Evolutionary conservation across 1,140 invertebrate genomes (phyloP).

Genomic region (Drosophila nikananu): DNA sequence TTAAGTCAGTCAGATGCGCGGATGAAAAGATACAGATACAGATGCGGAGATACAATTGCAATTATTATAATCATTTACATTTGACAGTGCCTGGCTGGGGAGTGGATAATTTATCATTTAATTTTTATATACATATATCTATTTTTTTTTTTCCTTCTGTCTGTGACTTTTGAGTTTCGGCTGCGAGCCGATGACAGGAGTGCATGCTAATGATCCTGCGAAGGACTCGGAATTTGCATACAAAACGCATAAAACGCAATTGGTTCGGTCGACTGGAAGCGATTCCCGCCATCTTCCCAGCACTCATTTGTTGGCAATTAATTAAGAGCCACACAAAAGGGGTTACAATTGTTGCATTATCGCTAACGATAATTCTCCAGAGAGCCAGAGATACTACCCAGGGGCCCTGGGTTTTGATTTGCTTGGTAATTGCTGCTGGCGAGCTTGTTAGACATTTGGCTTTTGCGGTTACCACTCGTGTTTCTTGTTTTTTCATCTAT

Average conservation of each 20-base stretch:
- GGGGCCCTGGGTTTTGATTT: conserved; percentile 27
- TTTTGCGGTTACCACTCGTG: conserved; percentile 57
- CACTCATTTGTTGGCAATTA: conserved; percentile 68
- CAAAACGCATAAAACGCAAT: conserved; percentile 77
- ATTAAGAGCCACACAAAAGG: conserved; percentile 56
- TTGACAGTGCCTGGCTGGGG: conserved; percentile 69
- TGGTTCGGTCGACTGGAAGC: conserved; percentile 64
- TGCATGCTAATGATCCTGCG: conserved; percentile 61
- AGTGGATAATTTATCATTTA: conserved; percentile 80
- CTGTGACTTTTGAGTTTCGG: conserved; percentile 14
- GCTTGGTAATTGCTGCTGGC: conserved; percentile 34
- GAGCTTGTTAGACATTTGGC: conserved; percentile 50
- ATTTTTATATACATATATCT: conserved; percentile 31
- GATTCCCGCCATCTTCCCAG: background rate
- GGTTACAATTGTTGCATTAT: conserved; percentile 75
- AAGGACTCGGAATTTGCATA: conserved; percentile 72
- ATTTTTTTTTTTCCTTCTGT: conserved; percentile 10
- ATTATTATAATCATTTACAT: conserved; percentile 82
- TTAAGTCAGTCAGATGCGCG: conserved; percentile 60
- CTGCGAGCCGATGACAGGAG: conserved; percentile 44
- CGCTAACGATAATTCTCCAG: conserved; percentile 36
- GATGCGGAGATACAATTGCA: conserved; percentile 70
- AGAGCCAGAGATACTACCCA: conserved; percentile 1
- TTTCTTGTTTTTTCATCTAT: conserved; percentile 57
- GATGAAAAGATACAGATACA: conserved; percentile 12